phyloP scores from a whole-genome alignment of 2,797 vertebrate genomes.

The Eulemur coronatus region DNA sequence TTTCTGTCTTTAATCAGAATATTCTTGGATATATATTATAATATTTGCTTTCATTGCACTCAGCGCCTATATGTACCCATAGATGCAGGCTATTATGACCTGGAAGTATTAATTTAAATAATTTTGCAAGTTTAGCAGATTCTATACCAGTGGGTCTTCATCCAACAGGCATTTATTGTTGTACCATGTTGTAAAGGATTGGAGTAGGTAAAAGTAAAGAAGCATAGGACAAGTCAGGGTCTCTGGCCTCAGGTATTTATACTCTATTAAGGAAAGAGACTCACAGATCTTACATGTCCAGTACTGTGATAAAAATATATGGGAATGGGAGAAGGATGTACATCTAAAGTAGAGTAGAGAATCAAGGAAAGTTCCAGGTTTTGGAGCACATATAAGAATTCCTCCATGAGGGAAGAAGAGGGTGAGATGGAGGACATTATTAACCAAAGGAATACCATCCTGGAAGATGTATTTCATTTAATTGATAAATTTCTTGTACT shows the following conservation, averaged over 20 bases:
- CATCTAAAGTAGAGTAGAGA: not conserved
- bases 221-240: not conserved
- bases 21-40: not conserved
- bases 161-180: not conserved
- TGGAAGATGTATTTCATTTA: not conserved
- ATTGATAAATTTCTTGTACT: not conserved
- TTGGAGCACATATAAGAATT: not conserved
- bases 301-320: not conserved
- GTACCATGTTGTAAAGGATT: not conserved
- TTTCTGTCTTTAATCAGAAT: slow-evolving; percentile 1
- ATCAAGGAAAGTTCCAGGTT: not conserved
- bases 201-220: slow-evolving; percentile 16
- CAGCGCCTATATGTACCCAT: not conserved
- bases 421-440: not conserved
- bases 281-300: not conserved
- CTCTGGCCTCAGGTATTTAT: not conserved
- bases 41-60: not conserved
- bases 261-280: not conserved
- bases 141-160: not conserved
- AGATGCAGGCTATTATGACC: not conserved
- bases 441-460: not conserved
- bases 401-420: not conserved
- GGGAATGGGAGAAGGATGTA: not conserved
- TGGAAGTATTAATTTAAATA: not conserved
- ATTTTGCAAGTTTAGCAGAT: not conserved